Evolutionary conservation across 2,888 invertebrate species (phyloP).

Genomic region (Marasmarcha lunaedactyla): DNA sequence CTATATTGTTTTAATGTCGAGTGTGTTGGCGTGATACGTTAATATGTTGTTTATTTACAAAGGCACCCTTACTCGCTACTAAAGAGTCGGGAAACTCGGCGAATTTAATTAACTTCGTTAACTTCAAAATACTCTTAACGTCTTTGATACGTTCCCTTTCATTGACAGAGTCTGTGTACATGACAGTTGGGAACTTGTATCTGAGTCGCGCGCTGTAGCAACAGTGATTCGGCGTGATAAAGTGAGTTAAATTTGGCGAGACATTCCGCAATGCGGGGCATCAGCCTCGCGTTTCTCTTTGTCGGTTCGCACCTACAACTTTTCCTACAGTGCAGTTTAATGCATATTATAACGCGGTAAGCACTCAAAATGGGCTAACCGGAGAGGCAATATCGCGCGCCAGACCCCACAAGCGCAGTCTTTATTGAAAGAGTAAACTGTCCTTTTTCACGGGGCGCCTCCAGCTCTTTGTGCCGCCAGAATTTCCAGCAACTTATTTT

Average conservation of each 20-base stretch:
- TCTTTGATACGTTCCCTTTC: slow-evolving; percentile 62
- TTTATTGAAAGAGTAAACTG: slow-evolving; percentile 67
- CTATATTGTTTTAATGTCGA: slow-evolving; percentile 13
- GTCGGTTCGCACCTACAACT: slow-evolving; percentile 54
- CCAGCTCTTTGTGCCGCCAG: slow-evolving; percentile 46
- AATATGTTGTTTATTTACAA: slow-evolving; percentile 62
- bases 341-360: slow-evolving; percentile 66
- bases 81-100: slow-evolving; percentile 36
- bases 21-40: slow-evolving; percentile 55
- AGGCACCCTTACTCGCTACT: slow-evolving; percentile 43
- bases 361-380: slow-evolving; percentile 54
- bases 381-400: slow-evolving; percentile 47
- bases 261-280: slow-evolving; percentile 60
- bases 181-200: slow-evolving; percentile 26
- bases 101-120: slow-evolving; percentile 70
- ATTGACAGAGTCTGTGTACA: slow-evolving; percentile 54
- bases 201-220: slow-evolving; percentile 28
- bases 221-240: slow-evolving; percentile 64
- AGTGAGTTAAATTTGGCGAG: slow-evolving; percentile 53
- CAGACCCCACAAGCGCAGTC: slow-evolving; percentile 40
- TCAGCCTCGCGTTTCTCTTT: slow-evolving; percentile 64
- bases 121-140: slow-evolving; percentile 69
- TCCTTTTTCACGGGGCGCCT: slow-evolving; percentile 59
- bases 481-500: slow-evolving; percentile 57
- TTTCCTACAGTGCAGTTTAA: slow-evolving; percentile 55